Evolutionary conservation across 1,140 invertebrate species (phyloP).

Genomic region (Samia ricini): DNA sequence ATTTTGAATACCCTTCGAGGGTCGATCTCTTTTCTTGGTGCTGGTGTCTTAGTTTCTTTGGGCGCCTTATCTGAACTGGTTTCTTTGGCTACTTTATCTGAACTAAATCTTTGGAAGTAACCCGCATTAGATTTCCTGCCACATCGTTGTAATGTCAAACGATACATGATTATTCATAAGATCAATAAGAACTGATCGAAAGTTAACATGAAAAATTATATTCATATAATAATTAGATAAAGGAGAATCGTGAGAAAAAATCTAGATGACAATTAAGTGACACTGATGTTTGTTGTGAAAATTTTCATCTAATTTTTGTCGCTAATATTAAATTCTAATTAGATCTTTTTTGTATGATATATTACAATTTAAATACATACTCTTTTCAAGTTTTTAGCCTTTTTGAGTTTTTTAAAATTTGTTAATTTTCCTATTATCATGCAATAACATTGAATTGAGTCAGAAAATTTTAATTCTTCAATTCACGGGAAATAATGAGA

Average conservation of each 20-base stretch:
- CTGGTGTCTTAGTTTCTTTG: not conserved
- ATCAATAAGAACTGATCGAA: too few species aligned
- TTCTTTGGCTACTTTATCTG: not conserved
- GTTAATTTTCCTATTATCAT: too few species aligned
- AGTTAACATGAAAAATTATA: not conserved
- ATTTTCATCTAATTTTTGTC: not conserved
- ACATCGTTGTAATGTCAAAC: not conserved
- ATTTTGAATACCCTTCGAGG: slow-evolving; percentile 53
- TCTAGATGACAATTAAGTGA: not conserved
- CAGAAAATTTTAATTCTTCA: too few species aligned
- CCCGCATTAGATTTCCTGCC: not conserved
- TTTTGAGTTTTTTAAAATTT: too few species aligned
- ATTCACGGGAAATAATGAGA: too few species aligned
- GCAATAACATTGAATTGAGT: too few species aligned
- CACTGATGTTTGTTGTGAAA: not conserved
- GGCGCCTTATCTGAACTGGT: not conserved
- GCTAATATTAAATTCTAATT: not conserved
- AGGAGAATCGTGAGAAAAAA: not conserved
- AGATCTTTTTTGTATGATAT: too few species aligned
- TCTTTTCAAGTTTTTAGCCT: too few species aligned
- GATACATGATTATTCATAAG: not conserved
- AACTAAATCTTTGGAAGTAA: not conserved
- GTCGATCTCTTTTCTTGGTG: slow-evolving; percentile 79
- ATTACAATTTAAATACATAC: too few species aligned
- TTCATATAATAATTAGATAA: not conserved